Base-by-base conservation (phyloP, 1,140 invertebrate species). In the Papilio machaon region DNA sequence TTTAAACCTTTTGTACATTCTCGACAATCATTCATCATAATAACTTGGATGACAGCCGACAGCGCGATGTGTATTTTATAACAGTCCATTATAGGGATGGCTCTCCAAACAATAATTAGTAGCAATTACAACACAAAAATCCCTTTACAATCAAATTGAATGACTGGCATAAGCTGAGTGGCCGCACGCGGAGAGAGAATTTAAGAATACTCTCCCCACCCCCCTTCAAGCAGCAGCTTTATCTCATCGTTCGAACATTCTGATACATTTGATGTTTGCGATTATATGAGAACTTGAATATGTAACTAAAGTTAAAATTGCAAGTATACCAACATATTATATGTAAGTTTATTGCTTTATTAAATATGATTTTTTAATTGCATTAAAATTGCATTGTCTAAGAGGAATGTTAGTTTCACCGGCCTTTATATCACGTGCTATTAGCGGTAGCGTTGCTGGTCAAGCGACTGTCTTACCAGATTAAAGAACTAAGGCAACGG, bases 71-170 rank as follows among this genome's bases (percentile, higher is more conserved):
- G 80, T 79, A 82, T 85, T 82, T 84, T 83, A 86, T 86, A 86
- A 84, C 82, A 84, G 83, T 60, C 77, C 82, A 83, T 85, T 86
- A 87, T 85, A 83, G 85, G 86, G 85, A 85, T 86, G 87, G 84
- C 85, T 88, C 85, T 89, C 86, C 88, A 92, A 91, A 92, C 88
- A 92, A 90, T 93, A 89, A 91, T 91, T 92, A 92, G 88, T 88
- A 90, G 84, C 90, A 91, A 92, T 92, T 93, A 92, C 88, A 82
- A 88, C 81, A 91, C 85, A 85, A 88, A 91, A 88, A 87, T 89
- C 89, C 87, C 85, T 88, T 83, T 81, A 92, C 88, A 93, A 93
- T 94, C 91, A 92, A 92, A 92, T 90, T 86, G 82, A 85, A 94
- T 94, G 92, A 94, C 91, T 88, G 84, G 87, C 89, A 88, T 46